These are phyloP conservation scores for Hyaena hyaena DNA, from an alignment of 2,113 vertebrate genomes.

Conservation along the genomic window DNA sequence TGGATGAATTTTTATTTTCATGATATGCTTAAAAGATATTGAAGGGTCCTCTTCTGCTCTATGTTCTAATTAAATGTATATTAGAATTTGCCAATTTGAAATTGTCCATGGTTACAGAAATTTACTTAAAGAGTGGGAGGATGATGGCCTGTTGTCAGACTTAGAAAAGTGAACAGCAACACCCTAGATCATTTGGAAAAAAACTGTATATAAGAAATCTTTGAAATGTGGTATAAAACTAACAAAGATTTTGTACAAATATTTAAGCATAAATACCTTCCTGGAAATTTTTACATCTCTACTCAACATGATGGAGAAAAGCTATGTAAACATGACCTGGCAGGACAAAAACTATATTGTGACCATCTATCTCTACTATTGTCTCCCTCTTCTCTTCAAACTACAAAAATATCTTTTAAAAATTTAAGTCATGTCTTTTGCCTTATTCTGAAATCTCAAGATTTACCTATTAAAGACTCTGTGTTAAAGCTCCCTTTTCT, in stretches of 20 bases:
- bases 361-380: neutral
- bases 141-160: neutral
- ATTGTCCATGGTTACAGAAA: neutral
- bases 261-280: neutral
- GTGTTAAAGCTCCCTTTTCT: neutral
- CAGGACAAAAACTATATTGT: neutral
- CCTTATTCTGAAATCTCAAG: neutral
- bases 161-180: neutral
- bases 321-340: neutral
- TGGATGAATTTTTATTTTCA: conserved; percentile 38
- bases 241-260: conserved; percentile 18
- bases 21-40: conserved; percentile 23
- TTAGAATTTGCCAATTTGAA: neutral
- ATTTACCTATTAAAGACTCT: neutral
- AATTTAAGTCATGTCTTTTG: neutral
- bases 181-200: neutral
- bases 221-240: neutral
- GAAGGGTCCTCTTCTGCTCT: neutral
- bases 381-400: neutral
- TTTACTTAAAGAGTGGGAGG: neutral
- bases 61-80: neutral
- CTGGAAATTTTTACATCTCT: neutral
- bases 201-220: neutral
- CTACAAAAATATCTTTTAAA: neutral
- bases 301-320: neutral